Base-by-base conservation (phyloP, 2,113 vertebrate species). In the Cyanoderma ruficeps region DNA sequence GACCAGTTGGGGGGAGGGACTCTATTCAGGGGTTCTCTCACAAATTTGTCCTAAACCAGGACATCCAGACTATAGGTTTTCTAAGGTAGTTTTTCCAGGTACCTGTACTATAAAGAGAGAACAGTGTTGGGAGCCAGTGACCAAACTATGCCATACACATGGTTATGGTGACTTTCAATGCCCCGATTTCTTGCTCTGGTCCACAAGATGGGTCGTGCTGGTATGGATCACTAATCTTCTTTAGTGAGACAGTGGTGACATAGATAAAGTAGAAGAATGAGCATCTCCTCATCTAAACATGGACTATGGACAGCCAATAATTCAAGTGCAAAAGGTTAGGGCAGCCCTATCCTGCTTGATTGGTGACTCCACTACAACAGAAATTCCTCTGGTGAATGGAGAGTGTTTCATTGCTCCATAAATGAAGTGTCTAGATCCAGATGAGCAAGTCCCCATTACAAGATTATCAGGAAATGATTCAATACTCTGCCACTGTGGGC, bases 371-470 rank as follows among this genome's bases (percentile, higher is more conserved):
- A 24, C 19, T 70, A 59, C 24, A 65, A 59, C 9, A 55, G 11
- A 91, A 81, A 30, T 33, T 49, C 5, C 67, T 64, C 31, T 31
- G 3, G 5, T 61, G 30, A 78, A 57, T 24, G 10, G 9, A 44
- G 33, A 72, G 23, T 30, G 8, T 61, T 86, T 71, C 30, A 19
- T 33, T 64, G n/a, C 12, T 83, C n/a, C n/a, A 23, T 15, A 61
- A 64, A 76, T 11, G 15, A 52, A 79, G 17, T 15, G 15, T 41
- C 56, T 44, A 55, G 30, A 13, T 84, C 42, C 47, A 77, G 33
- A 18, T 30, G 20, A 67, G 28, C 50, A 77, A 0, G 0, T 31
- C 53, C 9, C 22, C 50, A 53, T 35, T 30, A 83, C 44, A 46
- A 65, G 46, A 37, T 68, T 47, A 64, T 42, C 18, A 49, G 25